Evolutionary conservation across 2,888 invertebrate species (phyloP).

Genomic region (Orthosia gothica): DNA sequence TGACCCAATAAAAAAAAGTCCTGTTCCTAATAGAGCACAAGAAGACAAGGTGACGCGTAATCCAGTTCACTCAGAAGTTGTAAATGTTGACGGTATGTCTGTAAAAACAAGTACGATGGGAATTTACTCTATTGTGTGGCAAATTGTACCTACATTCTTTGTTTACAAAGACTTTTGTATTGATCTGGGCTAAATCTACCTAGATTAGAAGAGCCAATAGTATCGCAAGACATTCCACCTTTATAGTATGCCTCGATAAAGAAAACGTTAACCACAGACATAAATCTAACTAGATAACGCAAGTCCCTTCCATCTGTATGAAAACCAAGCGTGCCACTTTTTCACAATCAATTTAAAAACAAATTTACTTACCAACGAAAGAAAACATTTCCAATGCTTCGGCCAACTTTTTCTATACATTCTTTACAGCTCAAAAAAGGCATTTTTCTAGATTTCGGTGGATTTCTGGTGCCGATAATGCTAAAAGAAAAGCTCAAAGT

Average conservation of each 20-base stretch:
- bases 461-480: no score
- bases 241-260: constrained; percentile 2
- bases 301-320: no score
- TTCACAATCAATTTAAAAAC: no score
- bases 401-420: no score
- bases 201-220: neutral
- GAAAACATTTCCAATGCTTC: no score
- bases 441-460: no score
- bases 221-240: neutral
- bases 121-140: constrained; percentile 19
- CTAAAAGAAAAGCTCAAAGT: no score
- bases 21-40: constrained; percentile 30
- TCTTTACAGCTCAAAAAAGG: no score
- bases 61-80: constrained; percentile 23
- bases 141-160: constrained; percentile 19
- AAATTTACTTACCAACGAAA: no score
- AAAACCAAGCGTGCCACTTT: no score
- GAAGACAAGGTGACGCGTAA: constrained; percentile 5
- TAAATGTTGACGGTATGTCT: constrained; percentile 17
- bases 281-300: no score
- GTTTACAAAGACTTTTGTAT: constrained; percentile 1
- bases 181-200: constrained; percentile 1
- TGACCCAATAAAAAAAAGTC: no score
- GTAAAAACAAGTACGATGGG: constrained; percentile 8
- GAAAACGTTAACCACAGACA: constrained; percentile 24